Evolutionary conservation across 2,113 vertebrate genomes (phyloP), one percentile per base, ranked within the genome.

Genomic region (Sphaerodactylus townsendi): DNA sequence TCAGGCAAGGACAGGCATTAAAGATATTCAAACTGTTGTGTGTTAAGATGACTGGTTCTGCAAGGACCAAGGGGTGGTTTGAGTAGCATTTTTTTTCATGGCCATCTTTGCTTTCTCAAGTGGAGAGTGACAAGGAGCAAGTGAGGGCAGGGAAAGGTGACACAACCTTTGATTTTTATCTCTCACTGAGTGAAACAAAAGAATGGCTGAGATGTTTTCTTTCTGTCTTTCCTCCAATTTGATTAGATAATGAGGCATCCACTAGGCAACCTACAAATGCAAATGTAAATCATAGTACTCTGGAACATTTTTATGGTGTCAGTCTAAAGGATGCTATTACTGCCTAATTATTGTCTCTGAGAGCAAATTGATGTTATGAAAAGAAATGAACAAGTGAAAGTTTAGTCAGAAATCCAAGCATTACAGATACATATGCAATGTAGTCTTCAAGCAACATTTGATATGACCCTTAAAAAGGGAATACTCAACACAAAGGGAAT

Each of bases 321-420:
- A 76, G 46, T 87, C 83, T 66, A 23, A 72, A 83, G 41, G 82
- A 3, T 50, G 17, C 1, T 30, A 1, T 28, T 82, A n/a, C 80
- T 53, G 59, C 10, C 84, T 89, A 82, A 80, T 85, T 68, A 86
- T 13, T 75, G 13, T 88, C 82, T 89, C 44, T 64, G 2, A 70
- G 1, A 53, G 23, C 65, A 86, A 86, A 81, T 81, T n/a, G 69
- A 5, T 80, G 89, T 23, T 35, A 81, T 86, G 10, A 65, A 69
- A 77, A 56, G 37, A 19, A 41, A 76, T 21, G 48, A 59, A 77
- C 17, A 77, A 77, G 19, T 70, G 30, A 70, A 44, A 33, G 48
- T 77, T 69, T 35, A 41, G 46, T 69, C 46, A 59, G 50, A 84
- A 77, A 84, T 69, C 65, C 44, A 56, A 46, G 59, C 59, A 62